Base-by-base conservation (phyloP, 2,888 invertebrate genomes). In the Lydus trimaculatus region DNA sequence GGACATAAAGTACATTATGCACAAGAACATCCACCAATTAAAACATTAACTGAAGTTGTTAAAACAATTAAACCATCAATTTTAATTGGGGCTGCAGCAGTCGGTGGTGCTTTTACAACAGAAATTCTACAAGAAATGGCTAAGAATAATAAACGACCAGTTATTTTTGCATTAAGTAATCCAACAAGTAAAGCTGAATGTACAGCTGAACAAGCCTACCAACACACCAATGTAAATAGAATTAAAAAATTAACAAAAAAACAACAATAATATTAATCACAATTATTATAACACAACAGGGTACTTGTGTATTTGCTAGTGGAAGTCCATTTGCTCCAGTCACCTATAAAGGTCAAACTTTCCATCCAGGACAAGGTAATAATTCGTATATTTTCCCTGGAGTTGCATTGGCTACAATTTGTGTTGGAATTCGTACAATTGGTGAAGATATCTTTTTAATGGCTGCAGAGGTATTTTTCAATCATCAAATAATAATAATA, bases 311-410 rank as follows among this genome's bases (percentile, higher is more conserved):
- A 71, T 99, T 99, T 87, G 97, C 98, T 28, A 97, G 96, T 70
- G 99, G 99, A 25, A 98, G 97, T 31, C 99, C 99, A 15, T 99
- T 99, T 87, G 90, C 91, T 62, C 94, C 96, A 0, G 95, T 97
- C 68, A 91, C 89, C 64, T 88, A 92, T 68, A 91, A 94, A 74
- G 96, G 95, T 0, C 91, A 93, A 83, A 91, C 91, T 9, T 92
- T 90, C 83, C 86, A 91, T 80, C 97, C 99, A 0, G 99, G 99
- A 0, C 99, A 99, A 86, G 99, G 99, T 69, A 98, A 98, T 87
- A 98, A 98, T 87, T 92, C 98, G 0, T 98, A 98, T 87, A 96
- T 98, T 85, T 98, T 97, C 90, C 99, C 99, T 20, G 99, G 98
- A 4, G 89, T 97, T 75, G 97, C 97, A 28, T 89, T 99, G 59